These are phyloP conservation scores for Leptatherina wallacei DNA, from an alignment of 2,797 vertebrate species.

Conservation along the genomic window DNA sequence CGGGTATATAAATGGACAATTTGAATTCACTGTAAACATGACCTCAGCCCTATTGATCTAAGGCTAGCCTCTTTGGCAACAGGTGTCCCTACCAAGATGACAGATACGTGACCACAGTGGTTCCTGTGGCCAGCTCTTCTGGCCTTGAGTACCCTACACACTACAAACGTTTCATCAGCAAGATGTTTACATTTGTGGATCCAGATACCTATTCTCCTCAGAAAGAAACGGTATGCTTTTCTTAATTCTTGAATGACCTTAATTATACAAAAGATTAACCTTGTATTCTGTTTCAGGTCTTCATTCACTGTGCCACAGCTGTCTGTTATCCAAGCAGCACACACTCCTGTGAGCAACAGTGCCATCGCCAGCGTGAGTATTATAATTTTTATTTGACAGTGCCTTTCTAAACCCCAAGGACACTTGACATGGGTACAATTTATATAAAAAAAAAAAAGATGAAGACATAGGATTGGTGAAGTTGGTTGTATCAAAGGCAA, in stretches of 20 bases:
- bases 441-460: too few species aligned
- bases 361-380: constrained; percentile 76
- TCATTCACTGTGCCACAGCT: constrained; percentile 75
- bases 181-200: constrained; percentile 80
- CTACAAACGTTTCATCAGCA: constrained; percentile 77
- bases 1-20: constrained; percentile 65
- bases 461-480: too few species aligned
- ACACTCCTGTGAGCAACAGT: constrained; percentile 69
- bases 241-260: too few species aligned
- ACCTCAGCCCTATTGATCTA: not conserved
- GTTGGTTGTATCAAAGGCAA: too few species aligned
- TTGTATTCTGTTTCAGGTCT: constrained; percentile 61
- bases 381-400: too few species aligned
- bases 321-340: constrained; percentile 70
- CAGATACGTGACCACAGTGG: constrained; percentile 65
- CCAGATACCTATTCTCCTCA: constrained; percentile 10
- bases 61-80: not conserved
- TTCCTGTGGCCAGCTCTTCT: constrained; percentile 66
- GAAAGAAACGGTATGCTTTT: constrained; percentile 60
- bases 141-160: constrained; percentile 71
- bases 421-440: too few species aligned
- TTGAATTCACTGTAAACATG: too few species aligned
- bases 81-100: constrained; percentile 82
- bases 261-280: too few species aligned
- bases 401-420: too few species aligned